These are phyloP conservation scores for Linyphia triangularis DNA, from an alignment of 2,888 invertebrate genomes.

Conservation along the genomic window DNA sequence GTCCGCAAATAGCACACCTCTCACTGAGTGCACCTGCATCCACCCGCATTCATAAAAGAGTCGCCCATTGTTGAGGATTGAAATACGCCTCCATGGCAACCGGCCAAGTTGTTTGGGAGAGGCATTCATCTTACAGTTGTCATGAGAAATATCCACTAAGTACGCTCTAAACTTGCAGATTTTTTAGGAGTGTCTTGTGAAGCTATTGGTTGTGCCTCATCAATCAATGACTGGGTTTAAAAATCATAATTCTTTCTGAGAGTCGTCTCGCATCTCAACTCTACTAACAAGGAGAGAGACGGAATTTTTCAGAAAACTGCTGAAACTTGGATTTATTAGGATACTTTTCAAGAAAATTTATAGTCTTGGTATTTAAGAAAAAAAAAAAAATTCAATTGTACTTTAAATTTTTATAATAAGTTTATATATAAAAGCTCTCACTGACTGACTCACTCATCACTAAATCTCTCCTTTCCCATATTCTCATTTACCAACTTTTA, in stretches of 20 bases:
- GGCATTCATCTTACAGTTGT: slow-evolving; percentile 53
- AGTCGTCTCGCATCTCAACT: not conserved
- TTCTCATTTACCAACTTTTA: too few species aligned
- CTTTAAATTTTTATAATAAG: too few species aligned
- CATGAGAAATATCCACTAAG: slow-evolving; percentile 31
- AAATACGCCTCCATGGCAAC: slow-evolving; percentile 14
- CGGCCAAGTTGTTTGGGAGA: slow-evolving; percentile 15
- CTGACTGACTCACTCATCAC: too few species aligned
- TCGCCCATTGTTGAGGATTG: not conserved
- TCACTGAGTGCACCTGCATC: too few species aligned
- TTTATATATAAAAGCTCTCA: too few species aligned
- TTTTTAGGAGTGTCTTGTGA: not conserved
- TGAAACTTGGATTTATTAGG: too few species aligned
- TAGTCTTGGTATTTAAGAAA: too few species aligned
- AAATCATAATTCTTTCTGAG: slow-evolving; percentile 1
- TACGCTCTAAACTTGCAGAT: not conserved
- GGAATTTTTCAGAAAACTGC: too few species aligned
- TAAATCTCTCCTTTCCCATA: too few species aligned
- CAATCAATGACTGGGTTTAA: slow-evolving; percentile 5
- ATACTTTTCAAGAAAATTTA: too few species aligned
- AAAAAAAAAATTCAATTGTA: too few species aligned
- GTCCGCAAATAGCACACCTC: too few species aligned
- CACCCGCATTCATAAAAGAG: slow-evolving; percentile 23
- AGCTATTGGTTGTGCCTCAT: slow-evolving; percentile 18
- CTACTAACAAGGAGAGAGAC: slow-evolving; percentile 7